Percentiles rank a stretch among this genome's conserved stretches.
phyloP scores from a whole-genome alignment of 2,797 vertebrate genomes.

The Distichodus sexfasciatus region DNA sequence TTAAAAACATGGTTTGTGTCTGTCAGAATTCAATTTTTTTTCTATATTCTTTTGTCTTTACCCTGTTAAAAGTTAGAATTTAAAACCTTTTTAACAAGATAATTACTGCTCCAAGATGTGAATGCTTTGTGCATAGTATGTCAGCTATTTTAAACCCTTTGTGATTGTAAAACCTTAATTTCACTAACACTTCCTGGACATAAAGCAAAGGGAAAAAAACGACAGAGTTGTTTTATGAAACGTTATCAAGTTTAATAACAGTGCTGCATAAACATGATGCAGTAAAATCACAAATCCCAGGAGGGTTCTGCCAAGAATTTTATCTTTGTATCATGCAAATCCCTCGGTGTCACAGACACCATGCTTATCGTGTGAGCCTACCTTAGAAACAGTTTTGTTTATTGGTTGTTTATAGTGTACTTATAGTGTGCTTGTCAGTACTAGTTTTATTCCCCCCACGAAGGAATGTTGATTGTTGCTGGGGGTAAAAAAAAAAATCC shows the following conservation, averaged over 20 bases:
- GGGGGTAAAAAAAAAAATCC: not conserved
- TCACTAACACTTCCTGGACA: not conserved
- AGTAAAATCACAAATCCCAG: conserved; percentile 13
- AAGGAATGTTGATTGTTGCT: not conserved
- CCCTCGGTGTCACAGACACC: not conserved
- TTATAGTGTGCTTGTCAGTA: not conserved
- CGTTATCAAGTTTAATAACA: conserved; percentile 34
- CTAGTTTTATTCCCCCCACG: not conserved
- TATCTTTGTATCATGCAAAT: conserved; percentile 15
- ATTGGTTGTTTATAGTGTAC: conserved; percentile 4
- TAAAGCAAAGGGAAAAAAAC: conserved; percentile 7
- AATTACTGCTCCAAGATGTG: not conserved
- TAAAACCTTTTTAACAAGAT: not conserved
- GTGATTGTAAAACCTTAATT: conserved; percentile 12
- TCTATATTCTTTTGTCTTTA: not conserved
- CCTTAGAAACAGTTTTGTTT: conserved; percentile 1
- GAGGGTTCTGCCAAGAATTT: conserved; percentile 15
- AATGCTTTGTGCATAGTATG: not conserved
- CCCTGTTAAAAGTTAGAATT: not conserved
- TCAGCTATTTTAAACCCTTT: not conserved
- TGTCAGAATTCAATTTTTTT: not conserved
- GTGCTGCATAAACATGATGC: conserved; percentile 24
- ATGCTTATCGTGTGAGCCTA: not conserved
- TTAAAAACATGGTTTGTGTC: not conserved
- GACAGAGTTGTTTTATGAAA: conserved; percentile 28